These are phyloP conservation scores for Tarsius wallacei DNA, from an alignment of 2,797 vertebrate genomes.

Conservation along the genomic window DNA sequence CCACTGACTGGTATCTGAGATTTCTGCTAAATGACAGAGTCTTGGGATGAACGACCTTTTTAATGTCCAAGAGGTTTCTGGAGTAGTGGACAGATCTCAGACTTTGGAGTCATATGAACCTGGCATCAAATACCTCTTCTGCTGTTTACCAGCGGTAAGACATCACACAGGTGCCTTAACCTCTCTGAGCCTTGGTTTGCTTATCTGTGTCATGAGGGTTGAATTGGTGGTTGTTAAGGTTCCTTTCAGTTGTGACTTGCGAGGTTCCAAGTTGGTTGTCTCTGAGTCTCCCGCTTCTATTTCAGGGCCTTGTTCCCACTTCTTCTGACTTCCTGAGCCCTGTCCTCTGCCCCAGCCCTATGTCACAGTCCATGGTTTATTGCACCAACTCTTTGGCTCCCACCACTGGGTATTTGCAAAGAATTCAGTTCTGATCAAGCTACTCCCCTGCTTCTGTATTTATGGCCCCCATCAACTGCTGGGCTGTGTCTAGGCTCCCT, in stretches of 20 bases:
- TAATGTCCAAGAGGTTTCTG: not conserved
- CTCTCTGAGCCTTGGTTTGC: not conserved
- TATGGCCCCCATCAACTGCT: not conserved
- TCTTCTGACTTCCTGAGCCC: not conserved
- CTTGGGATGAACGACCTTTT: not conserved
- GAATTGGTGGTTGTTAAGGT: not conserved
- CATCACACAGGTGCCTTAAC: not conserved
- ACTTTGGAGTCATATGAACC: not conserved
- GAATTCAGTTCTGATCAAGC: not conserved
- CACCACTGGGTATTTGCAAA: not conserved
- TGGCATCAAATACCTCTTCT: not conserved
- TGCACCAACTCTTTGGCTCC: not conserved
- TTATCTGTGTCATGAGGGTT: not conserved
- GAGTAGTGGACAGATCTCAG: not conserved
- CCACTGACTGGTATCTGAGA: not conserved
- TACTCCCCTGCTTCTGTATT: not conserved
- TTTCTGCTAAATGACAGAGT: too few species aligned
- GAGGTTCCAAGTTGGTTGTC: not conserved
- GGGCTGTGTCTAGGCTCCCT: not conserved
- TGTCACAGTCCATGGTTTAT: not conserved
- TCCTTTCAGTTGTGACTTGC: not conserved
- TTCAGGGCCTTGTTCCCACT: not conserved
- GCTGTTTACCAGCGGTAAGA: not conserved
- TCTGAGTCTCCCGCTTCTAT: not conserved
- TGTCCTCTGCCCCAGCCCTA: not conserved